Evolutionary conservation across 2,888 invertebrate species (phyloP).

Genomic region (Hyposoter dolosus): DNA sequence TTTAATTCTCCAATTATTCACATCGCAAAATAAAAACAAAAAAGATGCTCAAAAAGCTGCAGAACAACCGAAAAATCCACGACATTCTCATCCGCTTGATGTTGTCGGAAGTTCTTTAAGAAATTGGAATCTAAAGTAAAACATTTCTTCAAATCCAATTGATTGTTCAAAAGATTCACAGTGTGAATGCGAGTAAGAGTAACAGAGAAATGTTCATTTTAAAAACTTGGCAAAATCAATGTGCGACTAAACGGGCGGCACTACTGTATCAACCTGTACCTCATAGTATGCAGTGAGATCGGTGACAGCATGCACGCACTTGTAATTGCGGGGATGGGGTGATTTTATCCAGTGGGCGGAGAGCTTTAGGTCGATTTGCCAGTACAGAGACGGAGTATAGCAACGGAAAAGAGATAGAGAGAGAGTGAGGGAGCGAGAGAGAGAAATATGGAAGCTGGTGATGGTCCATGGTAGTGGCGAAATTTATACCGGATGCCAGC

Average conservation of each 20-base stretch:
- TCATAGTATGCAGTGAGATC: conserved; percentile 38
- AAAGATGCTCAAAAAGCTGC: background rate
- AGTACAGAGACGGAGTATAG: conserved; percentile 2
- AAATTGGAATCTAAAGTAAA: background rate
- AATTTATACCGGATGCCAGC: conserved; percentile 83
- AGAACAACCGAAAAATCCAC: background rate
- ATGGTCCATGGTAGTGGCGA: conserved; percentile 74
- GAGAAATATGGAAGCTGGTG: conserved; percentile 41
- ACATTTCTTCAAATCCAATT: background rate
- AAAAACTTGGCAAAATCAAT: background rate
- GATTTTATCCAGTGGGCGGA: conserved; percentile 32
- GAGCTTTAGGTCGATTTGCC: conserved; percentile 47
- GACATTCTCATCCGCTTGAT: background rate
- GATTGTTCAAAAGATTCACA: background rate
- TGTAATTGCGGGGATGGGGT: conserved; percentile 41
- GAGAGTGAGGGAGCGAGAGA: conserved; percentile 10
- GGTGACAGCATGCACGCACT: conserved; percentile 57
- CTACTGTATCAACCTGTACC: conserved; percentile 43
- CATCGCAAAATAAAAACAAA: background rate
- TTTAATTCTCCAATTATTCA: background rate
- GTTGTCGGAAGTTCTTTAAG: background rate
- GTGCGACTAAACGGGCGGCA: background rate
- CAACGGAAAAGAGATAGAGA: conserved; percentile 7
- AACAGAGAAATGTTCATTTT: background rate
- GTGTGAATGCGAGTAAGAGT: background rate